phyloP scores from a whole-genome alignment of 2,888 invertebrate species.

The Cybosia mesomella region DNA sequence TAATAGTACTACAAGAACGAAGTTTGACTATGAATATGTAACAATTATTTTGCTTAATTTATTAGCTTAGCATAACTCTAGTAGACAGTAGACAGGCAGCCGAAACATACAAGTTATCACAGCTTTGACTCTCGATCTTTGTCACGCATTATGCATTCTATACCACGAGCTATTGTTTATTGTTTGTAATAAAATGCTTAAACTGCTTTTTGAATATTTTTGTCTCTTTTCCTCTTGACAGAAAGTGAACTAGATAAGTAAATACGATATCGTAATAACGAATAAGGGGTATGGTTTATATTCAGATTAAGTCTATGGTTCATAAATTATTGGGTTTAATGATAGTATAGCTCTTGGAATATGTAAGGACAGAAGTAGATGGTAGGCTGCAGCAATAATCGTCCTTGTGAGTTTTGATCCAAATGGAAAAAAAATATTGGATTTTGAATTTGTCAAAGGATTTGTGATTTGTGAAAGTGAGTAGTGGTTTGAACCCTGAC shows the following conservation, averaged over 20 bases:
- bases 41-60: no score
- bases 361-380: not conserved
- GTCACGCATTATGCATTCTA: not conserved
- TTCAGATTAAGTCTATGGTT: not conserved
- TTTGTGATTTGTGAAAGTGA: no score
- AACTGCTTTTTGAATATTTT: not conserved
- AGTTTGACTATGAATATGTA: no score
- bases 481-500: no score
- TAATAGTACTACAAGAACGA: no score
- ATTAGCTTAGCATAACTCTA: not conserved
- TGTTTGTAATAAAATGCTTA: not conserved
- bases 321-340: not conserved
- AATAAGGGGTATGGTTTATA: not conserved
- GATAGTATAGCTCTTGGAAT: not conserved
- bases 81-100: conserved; percentile 1
- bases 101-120: conserved; percentile 1
- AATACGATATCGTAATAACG: conserved; percentile 4
- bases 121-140: conserved; percentile 1
- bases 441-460: no score
- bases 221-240: not conserved
- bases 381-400: no score
- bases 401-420: no score
- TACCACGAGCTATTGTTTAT: conserved; percentile 6
- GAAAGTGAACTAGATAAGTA: not conserved
- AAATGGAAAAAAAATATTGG: no score